Base-by-base conservation (phyloP, 2,888 invertebrate species). In the Stratiomys singularior region DNA sequence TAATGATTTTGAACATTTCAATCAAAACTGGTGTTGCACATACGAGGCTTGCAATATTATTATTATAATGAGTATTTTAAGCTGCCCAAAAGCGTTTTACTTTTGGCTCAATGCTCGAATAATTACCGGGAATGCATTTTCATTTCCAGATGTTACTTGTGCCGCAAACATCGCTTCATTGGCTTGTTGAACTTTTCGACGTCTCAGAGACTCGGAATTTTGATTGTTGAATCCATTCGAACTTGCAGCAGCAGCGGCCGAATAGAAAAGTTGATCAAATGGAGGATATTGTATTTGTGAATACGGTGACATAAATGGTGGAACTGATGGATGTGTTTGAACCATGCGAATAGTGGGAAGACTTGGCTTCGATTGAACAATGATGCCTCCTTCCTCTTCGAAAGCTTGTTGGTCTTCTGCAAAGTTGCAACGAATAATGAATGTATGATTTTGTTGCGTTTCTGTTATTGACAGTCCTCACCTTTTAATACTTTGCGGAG, bases 401-500 rank as follows among this genome's bases (percentile, higher is more conserved):
- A 90, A 86, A 82, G 89, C 89, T 84, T 93, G 93, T 81, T 92
- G 92, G 83, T 93, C 92, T 85, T 93, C 92, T 92, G 84, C 23
- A 69, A 47, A 69, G 13, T 13, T 23, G 21, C 7, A 18, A 52
- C 4, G 52, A 28, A 28, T 21, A 69, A 23, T 9, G 15, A 15
- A n/a, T 3, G 44, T 52, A 25, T 2, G 21, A 0, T 27, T 15
- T 44, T 30, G 37, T 67, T 1, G 11, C 58, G 52, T 69, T 56
- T 37, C 9, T 37, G 9, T 5, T 5, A 5, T 37, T 27, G 27
- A 30, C 9, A 15, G 0, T n/a, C 80, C 81, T 83, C 86, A 95
- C 96, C 98, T 91, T 97, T 96, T 78, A 99, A 96, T 77, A 97
- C 94, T 89, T 99, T 99, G 85, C 97, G 93, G 79, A 99, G 92